phyloP scores from a whole-genome alignment of 2,797 vertebrate species.

The Gallinago nigripennis region DNA sequence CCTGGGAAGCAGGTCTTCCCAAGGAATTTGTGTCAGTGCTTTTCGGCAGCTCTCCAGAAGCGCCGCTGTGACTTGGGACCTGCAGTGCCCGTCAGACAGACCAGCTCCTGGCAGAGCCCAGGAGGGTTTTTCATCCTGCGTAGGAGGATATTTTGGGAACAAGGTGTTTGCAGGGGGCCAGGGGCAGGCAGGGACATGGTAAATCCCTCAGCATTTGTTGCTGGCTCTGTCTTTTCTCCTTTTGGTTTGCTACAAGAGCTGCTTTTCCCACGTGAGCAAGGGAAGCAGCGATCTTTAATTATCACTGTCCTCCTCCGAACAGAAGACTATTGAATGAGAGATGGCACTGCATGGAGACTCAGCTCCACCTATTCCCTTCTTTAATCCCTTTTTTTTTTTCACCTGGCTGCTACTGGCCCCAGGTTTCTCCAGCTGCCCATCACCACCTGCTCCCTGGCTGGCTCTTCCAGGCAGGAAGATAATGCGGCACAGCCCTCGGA shows the following conservation, averaged over 20 bases:
- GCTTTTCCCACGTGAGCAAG: not conserved
- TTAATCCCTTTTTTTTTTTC: not conserved
- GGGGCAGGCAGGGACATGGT: fast-evolving
- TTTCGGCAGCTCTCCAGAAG: not conserved
- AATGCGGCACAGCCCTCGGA: fast-evolving
- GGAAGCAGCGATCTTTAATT: not conserved
- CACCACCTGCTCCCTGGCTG: fast-evolving
- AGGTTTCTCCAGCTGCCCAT: not conserved
- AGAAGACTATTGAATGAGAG: not conserved
- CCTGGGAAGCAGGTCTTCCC: not conserved
- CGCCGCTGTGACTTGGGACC: not conserved
- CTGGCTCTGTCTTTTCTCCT: not conserved
- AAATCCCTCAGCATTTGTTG: not conserved
- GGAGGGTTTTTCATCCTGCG: not conserved
- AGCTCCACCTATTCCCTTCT: not conserved
- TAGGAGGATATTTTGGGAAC: not conserved
- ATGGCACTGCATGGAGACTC: fast-evolving
- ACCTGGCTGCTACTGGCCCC: not conserved
- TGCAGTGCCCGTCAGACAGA: not conserved
- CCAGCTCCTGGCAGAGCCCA: not conserved
- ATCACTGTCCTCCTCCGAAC: not conserved
- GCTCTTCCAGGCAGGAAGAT: not conserved
- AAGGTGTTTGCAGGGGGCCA: not conserved
- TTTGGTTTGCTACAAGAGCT: not conserved
- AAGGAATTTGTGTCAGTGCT: not conserved